Conservation (phyloP, 2,113 vertebrate species). For the Lampris incognitus region DNA sequence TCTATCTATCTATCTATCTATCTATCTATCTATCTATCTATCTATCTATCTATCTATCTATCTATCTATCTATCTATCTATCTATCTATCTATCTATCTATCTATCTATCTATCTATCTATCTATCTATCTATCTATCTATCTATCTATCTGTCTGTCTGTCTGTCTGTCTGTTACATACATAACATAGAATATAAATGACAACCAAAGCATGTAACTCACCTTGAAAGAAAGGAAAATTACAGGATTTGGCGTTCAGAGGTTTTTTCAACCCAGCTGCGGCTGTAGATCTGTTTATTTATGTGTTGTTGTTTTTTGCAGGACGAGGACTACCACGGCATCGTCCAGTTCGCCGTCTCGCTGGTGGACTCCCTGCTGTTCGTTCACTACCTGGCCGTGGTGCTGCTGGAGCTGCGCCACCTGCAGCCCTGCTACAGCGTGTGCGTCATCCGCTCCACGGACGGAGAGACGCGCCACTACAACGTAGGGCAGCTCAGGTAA, state of each 20-base stretch:
- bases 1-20: too few relatives aligned
- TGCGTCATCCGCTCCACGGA: conserved; percentile 92
- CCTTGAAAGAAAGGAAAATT: background rate
- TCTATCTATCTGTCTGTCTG: too few relatives aligned
- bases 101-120: too few relatives aligned
- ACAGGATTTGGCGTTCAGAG: too few relatives aligned
- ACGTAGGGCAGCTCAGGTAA: conserved; percentile 92
- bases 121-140: too few relatives aligned
- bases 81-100: too few relatives aligned
- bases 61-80: too few relatives aligned
- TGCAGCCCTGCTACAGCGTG: conserved; percentile 89
- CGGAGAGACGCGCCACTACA: conserved; percentile 92
- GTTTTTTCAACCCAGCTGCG: background rate
- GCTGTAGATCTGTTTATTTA: conserved; percentile 4
- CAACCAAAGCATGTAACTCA: too few relatives aligned
- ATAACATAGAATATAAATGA: too few relatives aligned
- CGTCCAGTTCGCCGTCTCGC: conserved; percentile 93
- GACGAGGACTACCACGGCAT: conserved; percentile 94
- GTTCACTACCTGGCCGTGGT: conserved; percentile 96
- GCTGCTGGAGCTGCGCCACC: conserved; percentile 92
- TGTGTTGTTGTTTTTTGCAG: conserved; percentile 64
- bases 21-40: too few relatives aligned
- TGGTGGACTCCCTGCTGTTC: conserved; percentile 95
- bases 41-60: too few relatives aligned
- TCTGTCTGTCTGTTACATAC: too few relatives aligned